Evolutionary conservation across 2,888 invertebrate genomes (phyloP), one percentile per base, ranked within the genome.

Genomic region (Anticlea derivata): DNA sequence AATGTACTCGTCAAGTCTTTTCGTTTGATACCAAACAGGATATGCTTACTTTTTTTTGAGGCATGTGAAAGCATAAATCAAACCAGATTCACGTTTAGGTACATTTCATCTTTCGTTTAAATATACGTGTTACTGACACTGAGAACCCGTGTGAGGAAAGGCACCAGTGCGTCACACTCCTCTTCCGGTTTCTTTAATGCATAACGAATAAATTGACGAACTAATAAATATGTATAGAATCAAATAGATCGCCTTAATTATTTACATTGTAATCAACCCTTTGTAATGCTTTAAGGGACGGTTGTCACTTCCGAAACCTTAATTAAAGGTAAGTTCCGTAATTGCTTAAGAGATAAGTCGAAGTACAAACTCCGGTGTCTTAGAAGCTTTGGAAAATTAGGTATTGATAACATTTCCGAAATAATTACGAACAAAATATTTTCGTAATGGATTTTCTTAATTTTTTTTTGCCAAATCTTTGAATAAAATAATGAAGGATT

Each of bases 241-340:
- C 45, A 38, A 43, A 60, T 54, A 44, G 46, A 54, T 50, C 50
- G 45, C 35, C 44, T 58, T 48, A 56, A 54, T 55, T 45, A 61
- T 61, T 44, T 55, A 61, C 54, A 56, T 50, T 56, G 50, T 58
- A 53, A 53, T 52, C 43, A 46, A 56, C 57, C 47, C 52, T 55
- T 34, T 27, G 54, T 55, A 52, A 58, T 56, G 55, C 47, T 52
- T 48, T 58, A 50, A 48, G 56, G 60, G 56, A 55, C 45, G 52
- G 58, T 51, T 55, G 52, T 58, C 61, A 56, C 56, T 58, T 58
- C 61, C 49, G 56, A 49, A 58, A 58, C 55, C 50, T 50, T 58
- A 61, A 61, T 61, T 58, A 61, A 56, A 56, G 58, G 58, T 61
- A 58, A 61, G 55, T 58, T 56, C 38, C 50, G 43, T 61, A 61